Conservation (phyloP, 2,113 vertebrate genomes). For the Callionymus lyra region DNA sequence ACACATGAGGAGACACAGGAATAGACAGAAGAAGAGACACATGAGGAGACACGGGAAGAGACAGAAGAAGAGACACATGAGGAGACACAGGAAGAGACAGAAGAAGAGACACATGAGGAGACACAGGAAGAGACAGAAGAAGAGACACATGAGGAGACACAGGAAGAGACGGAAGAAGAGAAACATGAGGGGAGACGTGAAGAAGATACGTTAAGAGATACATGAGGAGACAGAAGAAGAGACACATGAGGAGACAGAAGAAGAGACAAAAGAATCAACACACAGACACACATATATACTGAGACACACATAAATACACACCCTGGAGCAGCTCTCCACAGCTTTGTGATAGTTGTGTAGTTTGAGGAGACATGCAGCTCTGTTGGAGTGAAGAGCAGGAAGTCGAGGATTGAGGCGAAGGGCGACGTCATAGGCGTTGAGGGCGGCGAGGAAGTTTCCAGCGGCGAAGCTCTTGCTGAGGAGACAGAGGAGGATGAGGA, state of each 20-base stretch:
- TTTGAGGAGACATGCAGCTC: conserved; percentile 90
- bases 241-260: no score
- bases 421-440: conserved; percentile 82
- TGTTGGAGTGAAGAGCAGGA: conserved; percentile 79
- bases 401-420: conserved; percentile 74
- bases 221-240: no score
- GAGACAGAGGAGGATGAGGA: conserved; percentile 5
- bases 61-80: conserved; percentile 2
- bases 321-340: conserved; percentile 85
- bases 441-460: conserved; percentile 80
- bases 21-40: no score
- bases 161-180: no score
- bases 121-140: no score
- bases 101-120: conserved; percentile 1
- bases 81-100: no score
- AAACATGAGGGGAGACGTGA: no score
- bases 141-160: conserved; percentile 1
- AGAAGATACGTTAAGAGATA: no score
- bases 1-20: no score
- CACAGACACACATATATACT: no score
- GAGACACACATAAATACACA: conserved; percentile 45
- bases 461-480: conserved; percentile 77
- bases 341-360: conserved; percentile 87
- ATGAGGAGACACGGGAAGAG: no score
- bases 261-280: background rate